Conservation (phyloP, 2,888 invertebrate species). For the Ganaspis brasiliensis region DNA sequence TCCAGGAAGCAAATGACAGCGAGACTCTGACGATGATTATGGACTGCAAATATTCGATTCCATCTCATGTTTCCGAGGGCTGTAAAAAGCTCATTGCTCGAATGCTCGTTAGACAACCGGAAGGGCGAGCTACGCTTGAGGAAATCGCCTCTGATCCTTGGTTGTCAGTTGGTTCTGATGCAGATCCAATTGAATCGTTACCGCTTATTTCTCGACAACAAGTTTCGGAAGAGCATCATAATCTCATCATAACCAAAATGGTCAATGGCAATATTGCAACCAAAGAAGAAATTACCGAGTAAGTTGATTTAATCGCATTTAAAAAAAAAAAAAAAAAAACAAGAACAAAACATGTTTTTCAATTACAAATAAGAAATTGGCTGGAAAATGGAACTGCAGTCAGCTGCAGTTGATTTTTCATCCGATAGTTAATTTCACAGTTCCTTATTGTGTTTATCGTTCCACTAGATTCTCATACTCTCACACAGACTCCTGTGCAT, state of each 20-base stretch:
- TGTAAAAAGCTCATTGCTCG: slow-evolving; percentile 94
- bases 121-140: slow-evolving; percentile 92
- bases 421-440: slow-evolving; percentile 10
- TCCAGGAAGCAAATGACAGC: slow-evolving; percentile 99
- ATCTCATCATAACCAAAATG: slow-evolving; percentile 96
- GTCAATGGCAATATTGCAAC: slow-evolving; percentile 96
- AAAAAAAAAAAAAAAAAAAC: too few species aligned
- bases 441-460: slow-evolving; percentile 25
- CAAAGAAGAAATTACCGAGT: slow-evolving; percentile 96
- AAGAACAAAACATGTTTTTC: too few species aligned
- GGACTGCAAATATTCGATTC: slow-evolving; percentile 98
- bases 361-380: slow-evolving; percentile 15
- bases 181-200: slow-evolving; percentile 83
- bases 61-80: slow-evolving; percentile 91
- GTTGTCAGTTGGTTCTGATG: slow-evolving; percentile 84
- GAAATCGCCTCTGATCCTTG: slow-evolving; percentile 95
- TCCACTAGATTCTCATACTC: slow-evolving; percentile 16
- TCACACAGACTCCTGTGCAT: background rate
- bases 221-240: slow-evolving; percentile 94
- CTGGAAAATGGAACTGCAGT: slow-evolving; percentile 12
- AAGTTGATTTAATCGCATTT: slow-evolving; percentile 77
- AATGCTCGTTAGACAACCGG: slow-evolving; percentile 97
- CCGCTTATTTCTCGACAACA: slow-evolving; percentile 95
- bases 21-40: slow-evolving; percentile 99
- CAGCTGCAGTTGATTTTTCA: slow-evolving; percentile 18